These are phyloP conservation scores for cattle (Bos taurus) DNA, from an alignment of 2,113 vertebrate species.

Conservation along the genomic window DNA sequence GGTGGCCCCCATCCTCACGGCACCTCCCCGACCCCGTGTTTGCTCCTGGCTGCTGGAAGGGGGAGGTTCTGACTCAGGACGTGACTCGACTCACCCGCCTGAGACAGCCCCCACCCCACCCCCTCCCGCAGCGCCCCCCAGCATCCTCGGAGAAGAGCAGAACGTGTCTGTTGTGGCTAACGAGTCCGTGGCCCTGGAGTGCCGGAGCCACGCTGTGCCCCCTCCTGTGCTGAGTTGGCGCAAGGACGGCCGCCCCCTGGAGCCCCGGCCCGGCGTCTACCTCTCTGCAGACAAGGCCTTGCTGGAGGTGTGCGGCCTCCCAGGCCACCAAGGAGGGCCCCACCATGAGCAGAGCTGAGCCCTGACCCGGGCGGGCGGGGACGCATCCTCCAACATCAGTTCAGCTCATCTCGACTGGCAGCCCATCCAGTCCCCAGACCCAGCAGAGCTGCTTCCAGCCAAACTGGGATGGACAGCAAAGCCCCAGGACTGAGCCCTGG, in stretches of 20 bases:
- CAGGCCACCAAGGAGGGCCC: not conserved
- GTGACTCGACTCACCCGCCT: fast-evolving
- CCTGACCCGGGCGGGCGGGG: not conserved
- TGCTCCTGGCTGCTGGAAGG: fast-evolving
- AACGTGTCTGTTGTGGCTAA: constrained; percentile 64
- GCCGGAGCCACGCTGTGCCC: not conserved
- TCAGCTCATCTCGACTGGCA: not conserved
- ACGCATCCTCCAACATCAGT: fast-evolving
- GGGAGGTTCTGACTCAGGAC: fast-evolving
- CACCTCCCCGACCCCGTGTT: too few species aligned
- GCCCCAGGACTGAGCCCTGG: not conserved
- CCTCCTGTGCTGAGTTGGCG: constrained; percentile 60
- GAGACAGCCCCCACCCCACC: not conserved
- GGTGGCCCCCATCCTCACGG: fast-evolving
- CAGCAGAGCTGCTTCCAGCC: not conserved
- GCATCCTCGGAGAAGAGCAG: constrained; percentile 64
- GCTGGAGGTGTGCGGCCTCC: constrained; percentile 79
- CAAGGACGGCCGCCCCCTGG: constrained; percentile 75
- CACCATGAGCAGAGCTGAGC: fast-evolving
- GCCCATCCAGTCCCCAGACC: not conserved
- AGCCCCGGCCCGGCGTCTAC: constrained; percentile 50
- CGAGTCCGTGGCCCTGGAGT: constrained; percentile 63
- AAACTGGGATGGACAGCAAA: fast-evolving
- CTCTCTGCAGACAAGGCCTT: constrained; percentile 80
- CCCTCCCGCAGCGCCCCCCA: constrained; percentile 48